These are phyloP conservation scores for Nanger granti DNA, from an alignment of 2,113 vertebrate species.

Conservation along the genomic window DNA sequence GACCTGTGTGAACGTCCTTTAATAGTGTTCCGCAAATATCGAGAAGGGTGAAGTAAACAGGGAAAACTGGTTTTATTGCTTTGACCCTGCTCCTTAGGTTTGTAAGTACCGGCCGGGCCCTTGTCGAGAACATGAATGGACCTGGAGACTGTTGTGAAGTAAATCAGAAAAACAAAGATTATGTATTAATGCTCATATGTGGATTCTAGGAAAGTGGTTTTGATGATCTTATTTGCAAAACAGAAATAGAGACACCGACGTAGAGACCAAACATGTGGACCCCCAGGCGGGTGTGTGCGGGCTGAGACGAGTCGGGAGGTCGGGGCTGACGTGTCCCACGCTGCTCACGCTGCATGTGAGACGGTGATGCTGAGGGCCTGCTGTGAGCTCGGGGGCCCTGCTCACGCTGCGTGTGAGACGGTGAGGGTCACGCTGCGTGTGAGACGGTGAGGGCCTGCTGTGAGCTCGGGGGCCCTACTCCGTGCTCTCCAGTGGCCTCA, in stretches of 20 bases:
- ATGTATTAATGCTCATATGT: not conserved
- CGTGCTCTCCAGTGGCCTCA: accelerated
- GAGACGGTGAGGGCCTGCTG: not conserved
- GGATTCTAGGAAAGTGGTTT: not conserved
- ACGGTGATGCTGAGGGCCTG: accelerated
- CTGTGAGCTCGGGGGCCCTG: not conserved
- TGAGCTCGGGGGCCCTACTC: too few species aligned
- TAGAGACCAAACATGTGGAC: not conserved
- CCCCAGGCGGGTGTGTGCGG: accelerated
- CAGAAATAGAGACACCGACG: not conserved
- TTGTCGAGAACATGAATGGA: not conserved
- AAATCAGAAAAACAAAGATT: not conserved
- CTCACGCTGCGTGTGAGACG: too few species aligned
- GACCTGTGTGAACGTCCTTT: not conserved
- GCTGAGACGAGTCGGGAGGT: not conserved
- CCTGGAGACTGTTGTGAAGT: not conserved
- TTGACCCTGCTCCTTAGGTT: not conserved
- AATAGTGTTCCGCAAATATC: accelerated
- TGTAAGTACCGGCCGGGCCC: not conserved
- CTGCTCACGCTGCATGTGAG: accelerated
- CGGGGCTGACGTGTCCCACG: accelerated
- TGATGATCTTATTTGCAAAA: not conserved
- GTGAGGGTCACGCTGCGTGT: too few species aligned
- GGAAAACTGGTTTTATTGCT: accelerated
- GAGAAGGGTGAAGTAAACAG: not conserved